Base-by-base conservation (phyloP, 2,797 vertebrate species). In the Paratrypauchen microcephalus region DNA sequence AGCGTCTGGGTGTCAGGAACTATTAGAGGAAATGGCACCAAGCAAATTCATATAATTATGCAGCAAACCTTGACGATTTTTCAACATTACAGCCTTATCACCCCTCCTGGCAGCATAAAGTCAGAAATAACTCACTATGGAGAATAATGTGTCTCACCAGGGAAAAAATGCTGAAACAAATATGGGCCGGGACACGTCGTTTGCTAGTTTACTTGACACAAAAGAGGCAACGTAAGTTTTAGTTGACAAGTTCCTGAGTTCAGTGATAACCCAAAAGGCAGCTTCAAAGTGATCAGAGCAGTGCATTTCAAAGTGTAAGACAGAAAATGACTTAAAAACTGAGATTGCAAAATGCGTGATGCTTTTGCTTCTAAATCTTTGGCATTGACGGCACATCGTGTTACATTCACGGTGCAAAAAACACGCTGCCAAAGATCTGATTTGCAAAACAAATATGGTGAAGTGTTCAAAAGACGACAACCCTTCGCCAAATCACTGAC, bases 211-310 rank as follows among this genome's bases (percentile, higher is more conserved):
- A 69, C 69, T 76, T 88, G 89, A 89, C 87, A 89, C 85, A 87
- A 88, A 66, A 86, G 82, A 86, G 76, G 80, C 70, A 79, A 64
- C 81, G 76, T 80, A 86, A 85, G 80, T 89, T 87, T 80, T 81
- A 77, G 86, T 87, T 89, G 90, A 91, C 91, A 89, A 87, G 86
- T 91, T 85, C 74, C 45, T 82, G 81, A 87, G 86, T 89, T 89
- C 78, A 85, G 81, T 45, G 19, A 67, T 66, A 26, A 78, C 83
- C 85, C 75, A 87, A 80, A 59, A 87, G 77, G 64, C 65, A 6
- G 73, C 81, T 84, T 89, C 86, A 89, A 88, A 88, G 73, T 32
- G 73, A 70, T 68, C 71, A 82, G 76, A 78, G 68, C 36, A 4
- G 67, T 54, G 61, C 68, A 66, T 72, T 85, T 90, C 69, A 89